A percentile compares a stretch with the other conserved stretches of the same genome.
phyloP scores from a whole-genome alignment of 2,797 vertebrate genomes.

The Onychomys torridus region DNA sequence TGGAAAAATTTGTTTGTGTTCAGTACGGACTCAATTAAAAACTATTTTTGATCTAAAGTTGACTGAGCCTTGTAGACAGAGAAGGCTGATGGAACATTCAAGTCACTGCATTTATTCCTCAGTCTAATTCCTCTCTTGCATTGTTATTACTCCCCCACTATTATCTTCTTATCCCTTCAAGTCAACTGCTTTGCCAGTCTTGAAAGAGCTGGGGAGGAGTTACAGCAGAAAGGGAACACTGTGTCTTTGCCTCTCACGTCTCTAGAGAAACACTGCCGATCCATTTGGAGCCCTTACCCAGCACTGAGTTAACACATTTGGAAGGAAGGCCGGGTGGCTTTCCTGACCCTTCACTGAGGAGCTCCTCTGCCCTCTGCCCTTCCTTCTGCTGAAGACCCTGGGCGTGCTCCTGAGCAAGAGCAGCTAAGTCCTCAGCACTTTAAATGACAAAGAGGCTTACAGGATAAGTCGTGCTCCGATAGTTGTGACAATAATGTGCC shows the following conservation, averaged over 20 bases:
- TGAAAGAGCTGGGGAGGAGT: slow-evolving; percentile 15
- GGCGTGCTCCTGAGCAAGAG: not conserved
- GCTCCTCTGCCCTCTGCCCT: not conserved
- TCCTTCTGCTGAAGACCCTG: not conserved
- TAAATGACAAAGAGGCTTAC: not conserved
- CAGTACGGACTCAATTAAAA: not conserved
- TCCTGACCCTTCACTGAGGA: slow-evolving; percentile 6
- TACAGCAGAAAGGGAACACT: not conserved
- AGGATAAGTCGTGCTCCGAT: not conserved
- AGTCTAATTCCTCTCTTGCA: slow-evolving; percentile 39
- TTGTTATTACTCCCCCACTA: not conserved
- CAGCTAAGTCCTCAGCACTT: not conserved
- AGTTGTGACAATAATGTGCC: slow-evolving; percentile 18
- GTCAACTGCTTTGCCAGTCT: slow-evolving; percentile 24
- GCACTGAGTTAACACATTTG: slow-evolving; percentile 18
- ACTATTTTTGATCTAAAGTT: not conserved
- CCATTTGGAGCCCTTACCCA: slow-evolving; percentile 23
- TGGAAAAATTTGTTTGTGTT: not conserved
- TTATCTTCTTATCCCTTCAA: slow-evolving; percentile 1
- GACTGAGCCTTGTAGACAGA: not conserved
- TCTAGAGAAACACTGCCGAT: not conserved
- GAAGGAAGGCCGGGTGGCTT: not conserved
- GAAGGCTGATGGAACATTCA: not conserved
- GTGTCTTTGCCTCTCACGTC: slow-evolving; percentile 30
- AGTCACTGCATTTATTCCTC: slow-evolving; percentile 24